Conservation (phyloP, 2,888 invertebrate species). For the Acleris literana region DNA sequence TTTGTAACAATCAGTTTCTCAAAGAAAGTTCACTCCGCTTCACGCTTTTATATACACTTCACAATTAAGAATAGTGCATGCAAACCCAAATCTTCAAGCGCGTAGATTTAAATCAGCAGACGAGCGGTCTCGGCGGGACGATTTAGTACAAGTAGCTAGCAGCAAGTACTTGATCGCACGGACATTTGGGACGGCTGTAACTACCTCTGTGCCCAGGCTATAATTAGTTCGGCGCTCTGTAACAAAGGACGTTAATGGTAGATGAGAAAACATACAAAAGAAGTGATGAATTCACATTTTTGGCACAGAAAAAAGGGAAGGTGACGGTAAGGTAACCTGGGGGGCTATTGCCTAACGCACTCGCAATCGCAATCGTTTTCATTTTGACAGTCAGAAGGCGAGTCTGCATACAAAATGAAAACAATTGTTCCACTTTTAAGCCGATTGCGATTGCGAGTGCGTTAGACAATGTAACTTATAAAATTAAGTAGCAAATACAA, state of each 20-base stretch:
- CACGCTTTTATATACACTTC: not conserved
- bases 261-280: not conserved
- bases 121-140: not conserved
- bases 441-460: too few species aligned
- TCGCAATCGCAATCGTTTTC: too few species aligned
- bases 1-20: not conserved
- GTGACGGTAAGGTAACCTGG: too few species aligned
- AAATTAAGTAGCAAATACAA: too few species aligned
- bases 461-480: too few species aligned
- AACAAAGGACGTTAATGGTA: too few species aligned
- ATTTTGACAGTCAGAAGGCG: too few species aligned
- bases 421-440: too few species aligned
- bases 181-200: slow-evolving; percentile 1
- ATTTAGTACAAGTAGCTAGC: slow-evolving; percentile 20
- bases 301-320: too few species aligned
- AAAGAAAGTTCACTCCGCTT: not conserved
- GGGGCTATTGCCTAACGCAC: too few species aligned
- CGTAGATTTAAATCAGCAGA: slow-evolving; percentile 15
- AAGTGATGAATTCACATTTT: not conserved
- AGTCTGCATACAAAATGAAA: too few species aligned
- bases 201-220: not conserved
- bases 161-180: slow-evolving; percentile 22
- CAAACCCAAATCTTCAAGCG: slow-evolving; percentile 16
- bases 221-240: not conserved
- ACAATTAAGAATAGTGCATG: slow-evolving; percentile 13